Percentiles rank a stretch among this genome's conserved stretches.
These are phyloP conservation scores for Clistopyga incitator DNA, from an alignment of 2,888 invertebrate species.

Conservation along the genomic window DNA sequence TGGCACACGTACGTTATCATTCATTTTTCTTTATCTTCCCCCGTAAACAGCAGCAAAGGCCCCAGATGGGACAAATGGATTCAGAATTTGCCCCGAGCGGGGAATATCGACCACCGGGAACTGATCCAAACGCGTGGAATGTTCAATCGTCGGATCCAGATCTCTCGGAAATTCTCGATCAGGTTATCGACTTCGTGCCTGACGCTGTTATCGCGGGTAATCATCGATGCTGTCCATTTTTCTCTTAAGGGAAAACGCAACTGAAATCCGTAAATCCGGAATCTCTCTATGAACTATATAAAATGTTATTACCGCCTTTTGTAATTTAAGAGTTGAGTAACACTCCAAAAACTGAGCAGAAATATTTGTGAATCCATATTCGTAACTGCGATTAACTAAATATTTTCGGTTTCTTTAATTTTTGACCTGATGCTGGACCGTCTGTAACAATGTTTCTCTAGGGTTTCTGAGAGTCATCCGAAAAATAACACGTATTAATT, in stretches of 20 bases:
- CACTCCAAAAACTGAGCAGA: too few relatives aligned
- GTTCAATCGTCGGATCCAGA: conserved; percentile 88
- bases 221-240: neutral
- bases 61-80: conserved; percentile 83
- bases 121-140: conserved; percentile 83
- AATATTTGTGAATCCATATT: too few relatives aligned
- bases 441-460: too few relatives aligned
- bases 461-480: too few relatives aligned
- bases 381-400: too few relatives aligned
- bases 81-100: conserved; percentile 83
- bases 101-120: conserved; percentile 79
- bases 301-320: too few relatives aligned
- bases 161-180: conserved; percentile 93
- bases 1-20: too few relatives aligned
- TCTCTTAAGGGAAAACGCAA: neutral
- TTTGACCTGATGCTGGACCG: too few relatives aligned
- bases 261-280: too few relatives aligned
- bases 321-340: too few relatives aligned
- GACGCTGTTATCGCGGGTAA: conserved; percentile 86
- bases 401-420: too few relatives aligned
- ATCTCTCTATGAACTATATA: too few relatives aligned
- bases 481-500: neutral
- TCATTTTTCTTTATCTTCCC: neutral
- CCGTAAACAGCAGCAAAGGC: conserved; percentile 78
- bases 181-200: conserved; percentile 92